phyloP scores from a whole-genome alignment of 2,888 invertebrate species.

The Gasteruption jaculator region DNA sequence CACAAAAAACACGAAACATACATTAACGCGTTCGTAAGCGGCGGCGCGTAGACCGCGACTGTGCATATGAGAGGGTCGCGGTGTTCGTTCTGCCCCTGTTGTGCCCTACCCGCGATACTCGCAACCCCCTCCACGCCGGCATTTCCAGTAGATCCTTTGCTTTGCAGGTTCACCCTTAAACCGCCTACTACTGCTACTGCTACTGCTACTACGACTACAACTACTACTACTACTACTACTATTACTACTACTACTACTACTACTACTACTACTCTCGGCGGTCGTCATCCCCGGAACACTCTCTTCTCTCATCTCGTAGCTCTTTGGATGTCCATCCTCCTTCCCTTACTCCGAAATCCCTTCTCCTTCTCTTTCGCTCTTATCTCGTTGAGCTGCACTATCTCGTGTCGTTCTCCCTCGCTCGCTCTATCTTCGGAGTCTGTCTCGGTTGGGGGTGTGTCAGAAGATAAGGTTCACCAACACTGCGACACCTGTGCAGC shows the following conservation, averaged over 20 bases:
- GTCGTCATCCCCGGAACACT: background rate
- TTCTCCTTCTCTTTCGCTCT: constrained; percentile 7
- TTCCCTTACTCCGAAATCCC: background rate
- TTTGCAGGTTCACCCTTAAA: no score
- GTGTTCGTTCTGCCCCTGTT: constrained; percentile 48
- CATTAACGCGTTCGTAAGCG: constrained; percentile 42
- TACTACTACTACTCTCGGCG: constrained; percentile 14
- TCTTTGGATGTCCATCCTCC: constrained; percentile 18
- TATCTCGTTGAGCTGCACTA: constrained; percentile 16
- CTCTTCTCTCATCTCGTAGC: constrained; percentile 21
- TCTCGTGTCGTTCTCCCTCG: constrained; percentile 18
- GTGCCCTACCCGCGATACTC: constrained; percentile 35
- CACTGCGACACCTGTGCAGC: constrained; percentile 23
- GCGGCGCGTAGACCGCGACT: constrained; percentile 50
- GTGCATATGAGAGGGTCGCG: constrained; percentile 46
- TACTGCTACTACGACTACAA: constrained; percentile 13
- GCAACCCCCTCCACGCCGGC: constrained; percentile 29
- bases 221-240: constrained; percentile 19
- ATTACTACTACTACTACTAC: constrained; percentile 4
- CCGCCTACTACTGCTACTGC: constrained; percentile 19
- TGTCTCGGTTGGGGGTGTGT: constrained; percentile 30
- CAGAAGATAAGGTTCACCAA: constrained; percentile 29
- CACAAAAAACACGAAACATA: no score
- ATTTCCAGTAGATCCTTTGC: no score
- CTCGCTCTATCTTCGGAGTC: constrained; percentile 19